Evolutionary conservation across 2,797 vertebrate genomes (phyloP).

Genomic region (Urosaurus nigricauda): DNA sequence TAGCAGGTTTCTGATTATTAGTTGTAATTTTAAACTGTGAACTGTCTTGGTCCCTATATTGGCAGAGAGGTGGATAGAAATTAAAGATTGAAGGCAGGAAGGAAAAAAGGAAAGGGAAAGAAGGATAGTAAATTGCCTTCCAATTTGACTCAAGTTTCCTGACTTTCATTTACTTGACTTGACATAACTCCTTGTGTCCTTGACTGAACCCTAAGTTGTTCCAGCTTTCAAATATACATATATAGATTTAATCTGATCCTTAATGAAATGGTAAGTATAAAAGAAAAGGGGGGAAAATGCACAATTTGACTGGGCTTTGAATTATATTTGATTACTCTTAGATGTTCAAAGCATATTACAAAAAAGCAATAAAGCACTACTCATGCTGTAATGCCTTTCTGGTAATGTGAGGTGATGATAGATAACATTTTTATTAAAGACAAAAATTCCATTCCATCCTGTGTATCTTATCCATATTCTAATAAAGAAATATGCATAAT

Average conservation of each 20-base stretch:
- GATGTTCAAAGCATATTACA: constrained; percentile 38
- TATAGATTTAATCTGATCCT: constrained; percentile 6
- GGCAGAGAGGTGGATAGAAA: too few relatives aligned
- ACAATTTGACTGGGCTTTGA: constrained; percentile 10
- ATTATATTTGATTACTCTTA: constrained; percentile 27
- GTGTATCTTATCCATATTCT: constrained; percentile 19
- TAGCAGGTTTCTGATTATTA: background rate
- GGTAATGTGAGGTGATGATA: constrained; percentile 17
- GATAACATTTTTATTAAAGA: constrained; percentile 39
- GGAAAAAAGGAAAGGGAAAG: too few relatives aligned
- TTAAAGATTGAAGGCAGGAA: too few relatives aligned
- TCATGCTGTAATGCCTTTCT: constrained; percentile 5
- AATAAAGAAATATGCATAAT: constrained; percentile 43
- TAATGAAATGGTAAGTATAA: constrained; percentile 9
- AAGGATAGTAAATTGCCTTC: constrained; percentile 15
- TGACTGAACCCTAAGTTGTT: background rate
- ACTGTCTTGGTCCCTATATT: too few relatives aligned
- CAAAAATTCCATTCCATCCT: constrained; percentile 33
- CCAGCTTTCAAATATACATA: background rate
- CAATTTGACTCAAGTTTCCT: background rate
- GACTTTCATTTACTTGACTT: constrained; percentile 13
- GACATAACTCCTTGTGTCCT: background rate
- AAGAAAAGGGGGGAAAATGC: background rate
- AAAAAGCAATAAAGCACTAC: background rate
- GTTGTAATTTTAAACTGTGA: too few relatives aligned